Base-by-base conservation (phyloP, 2,888 invertebrate genomes). In the Operophtera brumata region DNA sequence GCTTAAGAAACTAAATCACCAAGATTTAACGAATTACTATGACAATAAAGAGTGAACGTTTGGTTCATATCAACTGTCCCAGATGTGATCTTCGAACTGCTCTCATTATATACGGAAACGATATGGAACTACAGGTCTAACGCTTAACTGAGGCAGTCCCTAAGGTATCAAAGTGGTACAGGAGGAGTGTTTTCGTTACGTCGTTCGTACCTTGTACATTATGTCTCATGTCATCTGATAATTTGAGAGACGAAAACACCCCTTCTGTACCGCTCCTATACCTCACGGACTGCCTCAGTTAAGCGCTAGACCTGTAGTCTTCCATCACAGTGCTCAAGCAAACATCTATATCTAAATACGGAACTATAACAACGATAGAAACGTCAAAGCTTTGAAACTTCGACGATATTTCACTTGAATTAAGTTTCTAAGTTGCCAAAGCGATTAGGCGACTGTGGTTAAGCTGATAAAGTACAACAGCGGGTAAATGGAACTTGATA, bases 1-100 rank as follows among this genome's bases (percentile, higher is more conserved):
- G 75, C 84, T 84, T 86, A 85, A 82, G 82, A 84, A 86, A 86
- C 82, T 83, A 80, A 84, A 82, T 84, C 77, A 75, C 75, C 20
- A 81, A 86, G 81, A 85, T 86, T 79, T 77, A 78, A 80, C 75
- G 77, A 80, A 86, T 82, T 79, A 81, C 79, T 82, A 78, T 74
- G 74, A 83, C 81, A 84, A 82, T 84, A 73, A 75, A 77, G 76
- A 73, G 45, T 73, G 71, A 75, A 76, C 79, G 70, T 71, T 61
- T 63, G 63, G 65, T n/a, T 36, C 20, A 20, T 20, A 20, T 20
- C 4, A n/a, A n/a, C n/a, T n/a, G n/a, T n/a, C n/a, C n/a, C n/a
- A n/a, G n/a, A n/a, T n/a, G n/a, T n/a, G n/a, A n/a, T n/a, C n/a
- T n/a, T 30, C 8, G 30, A 30, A 9, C 30, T 2, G 30, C 8